A percentile compares a stretch with the other conserved stretches of the same genome.
Conservation (phyloP, 2,888 invertebrate genomes). For the Diogma glabrata region DNA sequence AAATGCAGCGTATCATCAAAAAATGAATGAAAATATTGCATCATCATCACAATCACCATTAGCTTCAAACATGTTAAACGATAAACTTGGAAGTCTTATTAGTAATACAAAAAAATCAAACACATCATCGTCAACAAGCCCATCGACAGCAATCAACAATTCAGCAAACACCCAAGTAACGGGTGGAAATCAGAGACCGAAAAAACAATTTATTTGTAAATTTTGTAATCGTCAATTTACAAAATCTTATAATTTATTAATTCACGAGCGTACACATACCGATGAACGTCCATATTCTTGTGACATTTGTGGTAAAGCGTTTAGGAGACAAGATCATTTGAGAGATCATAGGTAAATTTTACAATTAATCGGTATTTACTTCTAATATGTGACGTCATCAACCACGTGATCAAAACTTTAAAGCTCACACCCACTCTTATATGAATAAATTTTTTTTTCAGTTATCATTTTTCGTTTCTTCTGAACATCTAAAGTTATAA, state of each 20-base stretch:
- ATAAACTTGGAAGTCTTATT: not conserved
- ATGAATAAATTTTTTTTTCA: not conserved
- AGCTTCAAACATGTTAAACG: not conserved
- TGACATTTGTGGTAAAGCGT: constrained; percentile 95
- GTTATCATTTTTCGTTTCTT: no score
- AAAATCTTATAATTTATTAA: constrained; percentile 88
- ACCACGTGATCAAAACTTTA: not conserved
- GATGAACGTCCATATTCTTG: constrained; percentile 96
- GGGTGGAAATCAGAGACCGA: constrained; percentile 51
- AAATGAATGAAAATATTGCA: constrained; percentile 20
- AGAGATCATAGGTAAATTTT: constrained; percentile 75
- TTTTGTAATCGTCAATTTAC: constrained; percentile 98
- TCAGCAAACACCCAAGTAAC: constrained; percentile 18
- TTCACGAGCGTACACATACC: constrained; percentile 95
- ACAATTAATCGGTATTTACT: not conserved
- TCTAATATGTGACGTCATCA: no score
- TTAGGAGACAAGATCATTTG: constrained; percentile 90
- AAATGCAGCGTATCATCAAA: constrained; percentile 53
- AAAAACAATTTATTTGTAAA: constrained; percentile 97
- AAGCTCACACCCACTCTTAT: no score
- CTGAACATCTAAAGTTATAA: no score
- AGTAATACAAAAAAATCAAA: constrained; percentile 22
- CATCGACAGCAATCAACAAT: constrained; percentile 15
- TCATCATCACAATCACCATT: constrained; percentile 1
- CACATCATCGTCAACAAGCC: not conserved